Evolutionary conservation across 2,888 invertebrate genomes (phyloP), one percentile per base, ranked within the genome.

Genomic region (Eristalis tenax): DNA sequence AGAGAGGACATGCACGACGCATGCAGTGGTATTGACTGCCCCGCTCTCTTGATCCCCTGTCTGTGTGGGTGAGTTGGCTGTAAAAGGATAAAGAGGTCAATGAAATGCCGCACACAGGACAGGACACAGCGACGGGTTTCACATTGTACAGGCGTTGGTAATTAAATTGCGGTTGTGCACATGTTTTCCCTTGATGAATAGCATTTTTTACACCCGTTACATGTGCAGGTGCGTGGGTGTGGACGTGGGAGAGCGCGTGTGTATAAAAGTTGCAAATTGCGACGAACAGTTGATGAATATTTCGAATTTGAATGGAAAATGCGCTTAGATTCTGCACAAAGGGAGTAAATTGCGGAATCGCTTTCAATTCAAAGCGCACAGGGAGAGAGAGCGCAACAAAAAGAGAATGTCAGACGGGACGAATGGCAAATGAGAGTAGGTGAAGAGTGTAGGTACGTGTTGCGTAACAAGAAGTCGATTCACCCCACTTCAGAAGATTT

Each of bases 51-150:
- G n/a, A 64, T 15, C 66, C 1, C 5, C 32, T 32, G 8, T 10
- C 32, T 32, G 70, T 66, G 22, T 76, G 70, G 50, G 66, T 76
- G 78, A 76, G 61, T 56, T 38, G 70, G 65, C 70, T 69, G 74
- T 26, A 70, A 35, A 32, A 15, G 64, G 90, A 91, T 90, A 91
- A 91, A 90, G 90, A 91, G 91, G 92, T 91, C 91, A 91, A 91
- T 91, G 91, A 91, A 91, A 91, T 90, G 79, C 75, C 35, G n/a
- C 57, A 23, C 68, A 56, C 69, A 80, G 75, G 59, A 69, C 69
- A 77, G 75, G 59, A 69, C 69, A 77, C 43, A 2, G 10, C 4
- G 11, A 38, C 79, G 28, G n/a, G 28, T 26, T 28, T 35, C 77
- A 57, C 32, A 50, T 28, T 70, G 28, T 43, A 56, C 57, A 86